These are phyloP conservation scores for Battus philenor DNA, from an alignment of 1,140 invertebrate species.

Conservation along the genomic window DNA sequence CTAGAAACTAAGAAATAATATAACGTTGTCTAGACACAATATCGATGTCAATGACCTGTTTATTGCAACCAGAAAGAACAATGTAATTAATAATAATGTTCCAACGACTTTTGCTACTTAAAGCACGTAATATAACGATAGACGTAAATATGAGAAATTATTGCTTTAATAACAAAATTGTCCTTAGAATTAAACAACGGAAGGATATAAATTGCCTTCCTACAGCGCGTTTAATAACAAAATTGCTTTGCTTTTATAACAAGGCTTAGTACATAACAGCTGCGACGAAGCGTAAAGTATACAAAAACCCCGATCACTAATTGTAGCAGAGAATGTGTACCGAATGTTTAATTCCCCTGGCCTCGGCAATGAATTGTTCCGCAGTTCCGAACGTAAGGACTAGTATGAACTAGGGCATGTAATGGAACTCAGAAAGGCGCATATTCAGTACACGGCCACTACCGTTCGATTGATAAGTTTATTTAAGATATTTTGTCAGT, in stretches of 20 bases:
- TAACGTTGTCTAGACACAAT: too few species aligned
- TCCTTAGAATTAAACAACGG: conserved; percentile 20
- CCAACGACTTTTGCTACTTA: too few species aligned
- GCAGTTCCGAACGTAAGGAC: not conserved
- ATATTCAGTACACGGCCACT: conserved; percentile 9
- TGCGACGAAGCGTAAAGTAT: conserved; percentile 3
- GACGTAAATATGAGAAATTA: conserved; percentile 2
- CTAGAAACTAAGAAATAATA: too few species aligned
- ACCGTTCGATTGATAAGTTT: conserved; percentile 4
- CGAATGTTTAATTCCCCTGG: conserved; percentile 5
- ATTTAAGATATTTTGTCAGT: conserved; percentile 11
- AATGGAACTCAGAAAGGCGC: conserved; percentile 10
- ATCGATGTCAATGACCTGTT: too few species aligned
- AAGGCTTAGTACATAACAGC: conserved; percentile 6
- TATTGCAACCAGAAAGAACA: too few species aligned
- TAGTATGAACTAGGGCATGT: conserved; percentile 4
- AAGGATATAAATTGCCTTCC: conserved; percentile 38
- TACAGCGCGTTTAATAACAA: conserved; percentile 33
- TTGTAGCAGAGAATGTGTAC: conserved; percentile 1
- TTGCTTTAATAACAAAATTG: conserved; percentile 31
- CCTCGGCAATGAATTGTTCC: conserved; percentile 7
- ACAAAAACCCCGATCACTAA: conserved; percentile 8
- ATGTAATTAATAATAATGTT: too few species aligned
- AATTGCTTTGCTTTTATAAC: conserved; percentile 30
- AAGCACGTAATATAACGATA: too few species aligned